Percentiles rank a stretch among this genome's conserved stretches.
phyloP scores from a whole-genome alignment of 2,797 vertebrate genomes.

The Streptopelia turtur region DNA sequence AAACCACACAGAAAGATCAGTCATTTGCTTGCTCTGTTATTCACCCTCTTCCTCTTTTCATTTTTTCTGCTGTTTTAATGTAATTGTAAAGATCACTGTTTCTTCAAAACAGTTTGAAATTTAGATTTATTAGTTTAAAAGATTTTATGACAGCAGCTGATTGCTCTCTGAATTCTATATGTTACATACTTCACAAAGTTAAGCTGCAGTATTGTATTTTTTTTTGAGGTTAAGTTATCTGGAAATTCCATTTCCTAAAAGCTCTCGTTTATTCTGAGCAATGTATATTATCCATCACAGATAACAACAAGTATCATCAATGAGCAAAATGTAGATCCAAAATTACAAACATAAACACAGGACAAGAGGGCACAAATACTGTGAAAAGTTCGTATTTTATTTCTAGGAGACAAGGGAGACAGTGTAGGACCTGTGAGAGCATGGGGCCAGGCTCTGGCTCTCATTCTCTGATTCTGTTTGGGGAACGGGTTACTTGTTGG shows the following conservation, averaged over 20 bases:
- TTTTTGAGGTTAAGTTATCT: background rate
- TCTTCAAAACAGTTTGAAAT: slow-evolving; percentile 34
- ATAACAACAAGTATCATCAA: background rate
- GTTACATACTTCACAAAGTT: background rate
- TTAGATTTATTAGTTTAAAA: slow-evolving; percentile 13
- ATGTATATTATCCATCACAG: background rate
- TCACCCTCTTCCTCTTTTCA: slow-evolving; percentile 44
- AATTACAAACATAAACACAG: background rate
- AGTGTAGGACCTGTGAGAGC: background rate
- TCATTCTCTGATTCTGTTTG: background rate
- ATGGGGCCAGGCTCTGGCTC: background rate
- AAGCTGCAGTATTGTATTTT: background rate
- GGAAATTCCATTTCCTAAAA: background rate
- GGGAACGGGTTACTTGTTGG: rapidly evolving
- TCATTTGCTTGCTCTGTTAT: slow-evolving; percentile 58
- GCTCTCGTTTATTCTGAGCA: background rate
- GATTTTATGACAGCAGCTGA: background rate
- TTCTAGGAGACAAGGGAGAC: background rate
- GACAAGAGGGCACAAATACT: background rate
- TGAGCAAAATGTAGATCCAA: background rate
- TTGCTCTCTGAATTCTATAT: background rate
- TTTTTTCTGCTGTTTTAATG: slow-evolving; percentile 50
- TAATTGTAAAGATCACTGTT: slow-evolving; percentile 36
- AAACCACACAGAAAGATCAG: slow-evolving; percentile 68
- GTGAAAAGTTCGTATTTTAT: background rate